A percentile compares a stretch with the other conserved stretches of the same genome.
phyloP scores from a whole-genome alignment of 2,888 invertebrate species.

The Prosopocoilus inquinatus region DNA sequence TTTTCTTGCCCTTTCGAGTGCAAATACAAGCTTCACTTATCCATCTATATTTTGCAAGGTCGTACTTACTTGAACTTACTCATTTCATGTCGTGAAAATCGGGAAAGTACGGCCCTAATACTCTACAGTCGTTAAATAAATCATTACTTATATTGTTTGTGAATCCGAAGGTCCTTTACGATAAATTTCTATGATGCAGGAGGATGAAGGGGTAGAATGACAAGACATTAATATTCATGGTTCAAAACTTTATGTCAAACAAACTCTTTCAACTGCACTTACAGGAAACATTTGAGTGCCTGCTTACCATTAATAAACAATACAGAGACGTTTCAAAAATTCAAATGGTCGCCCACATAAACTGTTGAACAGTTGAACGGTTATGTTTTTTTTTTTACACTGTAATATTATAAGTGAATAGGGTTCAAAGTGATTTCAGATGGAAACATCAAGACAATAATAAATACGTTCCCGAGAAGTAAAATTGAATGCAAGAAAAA shows the following conservation, averaged over 20 bases:
- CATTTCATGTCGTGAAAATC: too few relatives aligned
- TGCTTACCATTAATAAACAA: conserved; percentile 24
- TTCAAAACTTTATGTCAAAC: conserved; percentile 33
- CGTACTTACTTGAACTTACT: too few relatives aligned
- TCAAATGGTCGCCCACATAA: conserved; percentile 29
- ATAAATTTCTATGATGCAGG: too few relatives aligned
- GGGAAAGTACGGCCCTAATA: too few relatives aligned
- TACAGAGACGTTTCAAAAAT: conserved; percentile 24
- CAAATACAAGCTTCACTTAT: too few relatives aligned
- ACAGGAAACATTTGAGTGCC: conserved; percentile 26
- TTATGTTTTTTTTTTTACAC: conserved; percentile 36
- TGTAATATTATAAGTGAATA: conserved; percentile 36
- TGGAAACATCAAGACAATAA: conserved; percentile 42
- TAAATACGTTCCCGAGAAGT: conserved; percentile 12
- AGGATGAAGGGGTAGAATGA: conserved; percentile 11
- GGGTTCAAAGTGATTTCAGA: conserved; percentile 41
- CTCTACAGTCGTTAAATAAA: too few relatives aligned
- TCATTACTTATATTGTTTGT: too few relatives aligned
- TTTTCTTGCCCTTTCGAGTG: too few relatives aligned
- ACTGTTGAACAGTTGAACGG: conserved; percentile 42
- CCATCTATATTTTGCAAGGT: too few relatives aligned
- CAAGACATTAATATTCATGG: conserved; percentile 21
- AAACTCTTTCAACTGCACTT: conserved; percentile 30
- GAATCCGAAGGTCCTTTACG: too few relatives aligned
- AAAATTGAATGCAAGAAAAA: conserved; percentile 9